Percentiles rank a stretch among this genome's conserved stretches.
These are phyloP conservation scores for Enteromius unitaeniatus DNA, from an alignment of 2,797 vertebrate species.

Conservation along the genomic window DNA sequence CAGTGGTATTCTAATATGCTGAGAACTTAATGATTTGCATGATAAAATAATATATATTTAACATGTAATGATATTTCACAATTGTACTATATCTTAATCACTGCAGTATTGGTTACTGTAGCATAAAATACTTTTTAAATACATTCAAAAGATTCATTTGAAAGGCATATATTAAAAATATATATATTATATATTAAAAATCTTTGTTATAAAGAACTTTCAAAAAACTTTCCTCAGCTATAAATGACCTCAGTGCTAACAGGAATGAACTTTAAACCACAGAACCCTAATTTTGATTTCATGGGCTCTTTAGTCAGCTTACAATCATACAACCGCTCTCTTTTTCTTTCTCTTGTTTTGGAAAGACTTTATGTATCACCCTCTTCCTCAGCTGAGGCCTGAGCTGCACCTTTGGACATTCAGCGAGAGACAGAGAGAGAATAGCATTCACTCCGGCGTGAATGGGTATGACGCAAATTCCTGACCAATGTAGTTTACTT, in stretches of 20 bases:
- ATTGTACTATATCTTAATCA: background rate
- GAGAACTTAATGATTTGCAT: background rate
- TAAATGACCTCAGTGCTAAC: background rate
- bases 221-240: background rate
- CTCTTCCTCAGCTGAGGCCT: constrained; percentile 18
- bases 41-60: background rate
- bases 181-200: too few relatives aligned
- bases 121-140: background rate
- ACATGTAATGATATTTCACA: background rate
- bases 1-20: background rate
- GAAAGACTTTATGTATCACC: constrained; percentile 15
- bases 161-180: background rate
- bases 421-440: constrained; percentile 28
- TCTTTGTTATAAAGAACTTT: too few relatives aligned
- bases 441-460: constrained; percentile 53
- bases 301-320: background rate
- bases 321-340: background rate
- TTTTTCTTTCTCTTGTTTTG: constrained; percentile 17
- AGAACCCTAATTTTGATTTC: background rate
- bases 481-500: constrained; percentile 46
- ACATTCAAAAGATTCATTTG: background rate
- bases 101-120: background rate
- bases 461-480: constrained; percentile 64
- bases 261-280: background rate
- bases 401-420: constrained; percentile 19